phyloP scores from a whole-genome alignment of 2,888 invertebrate genomes.

The Thymelicus lineola region DNA sequence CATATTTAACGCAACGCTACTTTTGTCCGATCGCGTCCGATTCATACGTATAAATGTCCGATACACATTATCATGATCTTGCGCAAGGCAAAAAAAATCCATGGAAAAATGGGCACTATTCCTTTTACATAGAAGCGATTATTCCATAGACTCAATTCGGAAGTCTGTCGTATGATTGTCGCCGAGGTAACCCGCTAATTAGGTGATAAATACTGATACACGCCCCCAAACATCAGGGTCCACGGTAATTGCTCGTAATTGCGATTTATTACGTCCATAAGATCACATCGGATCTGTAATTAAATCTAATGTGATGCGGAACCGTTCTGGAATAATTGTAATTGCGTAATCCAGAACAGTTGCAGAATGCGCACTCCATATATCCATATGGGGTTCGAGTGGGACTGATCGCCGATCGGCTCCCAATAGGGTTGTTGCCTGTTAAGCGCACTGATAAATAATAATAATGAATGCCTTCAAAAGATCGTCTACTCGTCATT shows the following conservation, averaged over 20 bases:
- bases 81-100: conserved; percentile 7
- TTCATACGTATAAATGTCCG: conserved; percentile 1
- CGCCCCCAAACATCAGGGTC: conserved; percentile 54
- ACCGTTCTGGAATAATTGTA: conserved; percentile 28
- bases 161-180: conserved; percentile 37
- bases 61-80: conserved; percentile 17
- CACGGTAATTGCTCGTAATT: conserved; percentile 59
- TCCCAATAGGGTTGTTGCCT: conserved; percentile 1
- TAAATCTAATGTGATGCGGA: conserved; percentile 40
- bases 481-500: no score
- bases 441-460: neutral
- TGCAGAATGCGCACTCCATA: conserved; percentile 5
- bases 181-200: conserved; percentile 49
- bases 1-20: conserved; percentile 31
- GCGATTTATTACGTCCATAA: conserved; percentile 54
- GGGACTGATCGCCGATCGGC: neutral
- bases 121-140: conserved; percentile 5
- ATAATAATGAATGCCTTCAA: no score
- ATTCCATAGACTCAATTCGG: conserved; percentile 9
- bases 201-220: conserved; percentile 56
- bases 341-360: conserved; percentile 21
- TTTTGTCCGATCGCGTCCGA: conserved; percentile 38
- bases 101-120: conserved; percentile 25
- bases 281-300: conserved; percentile 44
- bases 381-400: neutral